Base-by-base conservation (phyloP, 1,140 invertebrate species). In the Helicoverpa armigera region DNA sequence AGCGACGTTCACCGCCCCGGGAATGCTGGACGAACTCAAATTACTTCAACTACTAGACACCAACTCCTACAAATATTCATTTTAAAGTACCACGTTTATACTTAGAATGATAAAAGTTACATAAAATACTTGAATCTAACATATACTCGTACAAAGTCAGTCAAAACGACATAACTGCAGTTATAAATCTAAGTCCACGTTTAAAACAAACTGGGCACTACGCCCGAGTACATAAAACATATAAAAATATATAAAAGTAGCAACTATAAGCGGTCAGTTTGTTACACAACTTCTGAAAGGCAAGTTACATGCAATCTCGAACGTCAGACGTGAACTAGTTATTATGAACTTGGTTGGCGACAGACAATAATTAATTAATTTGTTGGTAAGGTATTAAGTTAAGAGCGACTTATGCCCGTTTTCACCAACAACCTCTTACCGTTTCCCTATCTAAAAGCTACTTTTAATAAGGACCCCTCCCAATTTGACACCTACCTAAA, bases 161-260 rank as follows among this genome's bases (percentile, higher is more conserved):
- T 69, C 65, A 69, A 69, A 69, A 12, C 65, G 16, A 69, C 65
- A 53, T 54, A 72, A 72, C 69, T 72, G 69, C 69, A 72, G 69
- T 72, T 72, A 72, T 72, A 72, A 72, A 72, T 72, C 69, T 72
- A 72, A 72, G 50, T 54, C 69, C 53, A 72, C 54, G 69, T 72
- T 72, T 72, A 31, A 72, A 72, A 72, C 69, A 72, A 72, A 72
- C 18, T 72, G 69, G 69, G 50, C 50, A 72, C 18, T 70, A 53
- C 50, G 67, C 67, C 43, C 67, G 18, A 29, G 50, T 72, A 54
- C 69, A 31, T 72, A 54, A 54, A n/a, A 72, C 23, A 72, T 29
- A 18, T 1, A 54, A 69, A 69, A 12, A 54, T 54, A 72, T 31
- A 72, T 54, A 31, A 53, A 72, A 72, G 11, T 4, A 31, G 18